Evolutionary conservation across 2,888 invertebrate genomes (phyloP), one percentile per base, ranked within the genome.

Genomic region (Agriopis leucophaearia): DNA sequence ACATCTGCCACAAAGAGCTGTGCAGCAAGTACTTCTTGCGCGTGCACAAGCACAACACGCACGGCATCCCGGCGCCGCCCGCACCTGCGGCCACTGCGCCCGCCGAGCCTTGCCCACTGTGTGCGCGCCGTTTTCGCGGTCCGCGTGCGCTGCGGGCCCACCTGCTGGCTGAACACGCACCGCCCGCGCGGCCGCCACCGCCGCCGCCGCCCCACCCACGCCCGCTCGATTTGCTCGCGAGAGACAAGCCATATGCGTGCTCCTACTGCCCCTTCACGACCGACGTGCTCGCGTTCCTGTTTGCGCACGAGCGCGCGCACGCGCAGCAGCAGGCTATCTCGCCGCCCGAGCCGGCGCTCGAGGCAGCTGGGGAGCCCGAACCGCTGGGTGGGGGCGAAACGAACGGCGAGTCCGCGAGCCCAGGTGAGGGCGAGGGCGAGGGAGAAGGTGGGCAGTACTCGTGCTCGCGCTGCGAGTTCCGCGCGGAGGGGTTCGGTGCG

Each of bases 1-100:
- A 99, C 89, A 98, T 99, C 76, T 99, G 99, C 90, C 98, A 99
- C 94, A 99, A 99, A 89, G 99, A 99, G 91, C 94, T 99, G 63
- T 99, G 99, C 94, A 99, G 99, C 91, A 99, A 99, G 88, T 99
- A 99, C 87, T 99, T 99, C 86, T 94, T 99, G 68, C 96, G 99
- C 73, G 99, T 99, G 27, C 99, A 99, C 94, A 99, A 99, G 86
- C 98, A 98, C 85, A 99, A 99, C 89, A 98, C 98, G 42, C 99
- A 99, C 88, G 99, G 99, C 16, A 98, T 99, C 69, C 96, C 97
- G 13, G 98, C 98, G 73, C 98, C 98, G 65, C 96, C 96, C 0
- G 94, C 95, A 4, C 95, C 95, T 0, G 81, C 90, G 75, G 78
- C 94, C 83, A 81, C 94, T 73, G 84, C 94, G 73, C 88, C 94